Base-by-base conservation (phyloP, 2,888 invertebrate genomes). In the Micropterix aruncella region DNA sequence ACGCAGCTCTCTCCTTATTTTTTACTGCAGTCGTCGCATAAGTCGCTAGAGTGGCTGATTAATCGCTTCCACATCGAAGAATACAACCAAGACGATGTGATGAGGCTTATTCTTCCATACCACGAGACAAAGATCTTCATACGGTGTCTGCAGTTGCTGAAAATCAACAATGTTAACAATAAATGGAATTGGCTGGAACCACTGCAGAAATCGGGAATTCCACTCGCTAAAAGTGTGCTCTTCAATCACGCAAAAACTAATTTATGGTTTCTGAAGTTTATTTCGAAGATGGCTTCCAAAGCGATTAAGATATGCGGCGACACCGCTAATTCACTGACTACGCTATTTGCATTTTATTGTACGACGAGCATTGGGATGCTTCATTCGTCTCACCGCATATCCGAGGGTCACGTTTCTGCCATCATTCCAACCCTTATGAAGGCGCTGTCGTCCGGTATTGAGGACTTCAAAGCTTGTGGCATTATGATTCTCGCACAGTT, bases 1-100 rank as follows among this genome's bases (percentile, higher is more conserved):
- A 62, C 83, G 2, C 71, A 81, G 36, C 53, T 95, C 3, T 88
- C 93, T 1, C 97, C 97, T 0, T 95, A 93, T 60, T 82, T 97
- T 52, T 70, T 91, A 42, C 65, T 93, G 1, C 85, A 84, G 53
- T 77, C 91, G 0, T 61, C 76, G 0, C 91, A 94, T 52, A 90
- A 94, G 68, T 84, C 92, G 2, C 61, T 99, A 40, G 99, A 99
- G 70, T 99, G 96, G 96, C 73, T 99, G 2, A 79, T 97, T 40
- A 79, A 89, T 55, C 78, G 94, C 52, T 95, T 84, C 59, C 80
- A 83, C 51, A 83, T 97, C 48, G 87, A 97, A 55, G 75, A 85
- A 44, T 96, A 85, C 62, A 96, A 96, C 58, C 77, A 79, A 45
- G 81, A 89, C 56, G 80, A 81, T 1, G 70, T 96, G 37, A 68